Base-by-base conservation (phyloP, 2,888 invertebrate species). In the Sminthurides aquaticus region DNA sequence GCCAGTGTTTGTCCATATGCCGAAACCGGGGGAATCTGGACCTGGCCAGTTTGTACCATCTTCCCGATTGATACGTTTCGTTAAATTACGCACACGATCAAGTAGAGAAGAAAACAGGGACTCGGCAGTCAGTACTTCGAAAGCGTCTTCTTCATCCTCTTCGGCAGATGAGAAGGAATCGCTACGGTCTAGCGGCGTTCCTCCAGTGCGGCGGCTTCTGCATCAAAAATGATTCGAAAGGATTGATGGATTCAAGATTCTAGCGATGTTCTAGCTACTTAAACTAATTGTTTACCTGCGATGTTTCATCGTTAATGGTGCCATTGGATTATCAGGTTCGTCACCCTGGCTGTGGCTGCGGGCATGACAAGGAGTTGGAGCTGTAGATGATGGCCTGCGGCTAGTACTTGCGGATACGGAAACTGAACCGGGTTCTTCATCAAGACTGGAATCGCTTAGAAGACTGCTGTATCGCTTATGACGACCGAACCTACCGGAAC, bases 151-250 rank as follows among this genome's bases (percentile, higher is more conserved):
- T 75, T 91, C 87, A 77, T 90, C 91, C 55, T 78, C 78, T 15
- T 24, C 92, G 87, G 67, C 92, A 87, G 92, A 92, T 78, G 91
- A 91, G 70, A 91, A 84, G 68, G 91, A 91, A 79, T 92, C 92
- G 43, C 88, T 88, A 75, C 88, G 86, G 77, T 87, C 85, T 28
- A 84, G 76, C 24, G 84, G 82, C 58, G 84, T 77, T 70, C 80
- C 88, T 67, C 57, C 63, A 24, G 26, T 11, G 22, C 88, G 80
- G 25, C 87, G 85, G 76, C 87, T 87, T 79, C 86, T 85, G 72
- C 67, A 74, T 68, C 75, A 71, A 64, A 57, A n/a, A n/a, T n/a
- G n/a, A n/a, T n/a, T n/a, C n/a, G n/a, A n/a, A n/a, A n/a, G n/a
- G n/a, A n/a, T n/a, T n/a, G n/a, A n/a, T n/a, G n/a, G n/a, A n/a